Conservation (phyloP, 2,797 vertebrate genomes). For the Rhinogobio ventralis region DNA sequence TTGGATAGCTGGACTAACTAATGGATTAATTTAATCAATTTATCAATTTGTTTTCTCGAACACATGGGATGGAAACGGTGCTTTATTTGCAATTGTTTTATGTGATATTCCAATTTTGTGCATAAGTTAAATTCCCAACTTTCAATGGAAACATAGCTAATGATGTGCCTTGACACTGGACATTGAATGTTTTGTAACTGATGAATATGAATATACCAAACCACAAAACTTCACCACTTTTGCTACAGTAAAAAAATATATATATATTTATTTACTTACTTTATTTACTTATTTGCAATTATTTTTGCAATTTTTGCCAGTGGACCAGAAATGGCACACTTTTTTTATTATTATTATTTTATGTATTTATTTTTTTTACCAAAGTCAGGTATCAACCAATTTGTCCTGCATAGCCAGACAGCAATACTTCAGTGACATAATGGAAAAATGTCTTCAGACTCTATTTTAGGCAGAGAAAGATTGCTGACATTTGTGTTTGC, state of each 20-base stretch:
- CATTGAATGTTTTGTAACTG: neutral
- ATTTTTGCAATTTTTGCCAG: neutral
- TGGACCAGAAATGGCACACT: neutral
- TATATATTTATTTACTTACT: neutral
- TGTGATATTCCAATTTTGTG: neutral
- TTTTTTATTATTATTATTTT: neutral
- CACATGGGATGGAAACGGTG: neutral
- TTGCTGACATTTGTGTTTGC: constrained; percentile 15
- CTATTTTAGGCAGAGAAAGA: neutral
- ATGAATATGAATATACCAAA: neutral
- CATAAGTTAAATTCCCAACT: neutral
- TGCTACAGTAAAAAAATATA: too few species aligned
- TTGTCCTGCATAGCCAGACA: neutral
- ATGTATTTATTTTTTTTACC: neutral
- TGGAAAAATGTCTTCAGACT: neutral
- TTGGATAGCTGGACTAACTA: too few species aligned
- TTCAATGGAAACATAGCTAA: neutral
- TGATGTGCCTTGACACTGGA: neutral
- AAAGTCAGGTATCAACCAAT: neutral
- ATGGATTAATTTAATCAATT: too few species aligned
- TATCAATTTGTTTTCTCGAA: neutral
- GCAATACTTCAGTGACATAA: neutral
- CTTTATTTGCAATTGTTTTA: neutral
- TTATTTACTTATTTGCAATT: neutral
- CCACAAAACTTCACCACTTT: neutral